Percentiles rank a stretch among this genome's conserved stretches.
Evolutionary conservation across 2,888 invertebrate genomes (phyloP).

Genomic region (Drosophila falleni): DNA sequence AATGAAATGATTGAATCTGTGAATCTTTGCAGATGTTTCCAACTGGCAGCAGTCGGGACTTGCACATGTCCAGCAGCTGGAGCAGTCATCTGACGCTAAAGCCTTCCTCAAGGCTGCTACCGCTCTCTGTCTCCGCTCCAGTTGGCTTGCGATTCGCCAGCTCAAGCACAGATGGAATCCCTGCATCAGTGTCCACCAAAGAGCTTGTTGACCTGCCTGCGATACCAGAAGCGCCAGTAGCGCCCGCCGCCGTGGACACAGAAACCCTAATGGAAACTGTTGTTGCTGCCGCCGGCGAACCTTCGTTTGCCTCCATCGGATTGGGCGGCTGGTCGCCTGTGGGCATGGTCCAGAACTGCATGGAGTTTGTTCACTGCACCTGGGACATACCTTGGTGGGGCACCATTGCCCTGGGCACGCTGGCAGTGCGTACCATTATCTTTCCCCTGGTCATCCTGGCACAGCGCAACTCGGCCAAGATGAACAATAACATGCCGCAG

Average conservation of each 20-base stretch:
- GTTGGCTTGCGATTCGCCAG: slow-evolving; percentile 75
- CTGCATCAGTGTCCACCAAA: slow-evolving; percentile 36
- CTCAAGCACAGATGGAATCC: slow-evolving; percentile 38
- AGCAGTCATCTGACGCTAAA: slow-evolving; percentile 15
- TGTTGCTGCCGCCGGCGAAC: slow-evolving; percentile 89
- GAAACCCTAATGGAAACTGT: slow-evolving; percentile 11
- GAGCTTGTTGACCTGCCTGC: slow-evolving; percentile 68
- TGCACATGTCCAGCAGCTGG: slow-evolving; percentile 67
- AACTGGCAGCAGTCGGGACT: slow-evolving; percentile 50
- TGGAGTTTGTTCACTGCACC: slow-evolving; percentile 94
- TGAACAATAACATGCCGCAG: slow-evolving; percentile 95
- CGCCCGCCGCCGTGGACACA: slow-evolving; percentile 45
- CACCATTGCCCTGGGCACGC: slow-evolving; percentile 92
- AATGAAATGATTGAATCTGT: slow-evolving; percentile 19
- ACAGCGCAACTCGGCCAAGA: slow-evolving; percentile 92
- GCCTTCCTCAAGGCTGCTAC: slow-evolving; percentile 18
- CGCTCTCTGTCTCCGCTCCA: slow-evolving; percentile 28
- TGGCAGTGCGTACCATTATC: slow-evolving; percentile 90
- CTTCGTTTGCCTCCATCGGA: slow-evolving; percentile 92
- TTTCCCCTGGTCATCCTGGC: slow-evolving; percentile 94
- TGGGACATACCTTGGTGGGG: slow-evolving; percentile 97
- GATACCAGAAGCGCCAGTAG: slow-evolving; percentile 80
- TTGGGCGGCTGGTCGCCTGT: slow-evolving; percentile 93
- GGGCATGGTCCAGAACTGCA: slow-evolving; percentile 91
- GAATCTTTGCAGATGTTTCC: slow-evolving; percentile 34